phyloP scores from a whole-genome alignment of 2,113 vertebrate genomes.

The Neofelis nebulosa region DNA sequence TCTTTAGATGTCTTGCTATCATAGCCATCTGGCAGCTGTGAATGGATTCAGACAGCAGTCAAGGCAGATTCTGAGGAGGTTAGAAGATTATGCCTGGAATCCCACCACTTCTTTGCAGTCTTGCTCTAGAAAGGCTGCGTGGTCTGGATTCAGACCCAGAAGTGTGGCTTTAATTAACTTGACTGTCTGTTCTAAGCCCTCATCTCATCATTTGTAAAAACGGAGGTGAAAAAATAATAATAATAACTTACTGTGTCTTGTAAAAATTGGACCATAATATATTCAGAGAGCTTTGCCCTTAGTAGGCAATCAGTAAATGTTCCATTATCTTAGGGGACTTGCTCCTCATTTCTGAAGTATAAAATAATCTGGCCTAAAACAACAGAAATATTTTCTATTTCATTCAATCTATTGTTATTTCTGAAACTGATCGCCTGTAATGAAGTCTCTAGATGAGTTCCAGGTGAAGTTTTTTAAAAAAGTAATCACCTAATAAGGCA shows the following conservation, averaged over 20 bases:
- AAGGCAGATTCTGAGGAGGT: not conserved
- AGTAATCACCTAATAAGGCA: not conserved
- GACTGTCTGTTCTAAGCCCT: not conserved
- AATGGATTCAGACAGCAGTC: not conserved
- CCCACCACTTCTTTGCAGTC: not conserved
- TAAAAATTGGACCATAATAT: not conserved
- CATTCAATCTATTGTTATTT: not conserved
- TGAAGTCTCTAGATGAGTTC: not conserved
- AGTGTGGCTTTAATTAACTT: not conserved
- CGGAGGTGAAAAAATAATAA: not conserved
- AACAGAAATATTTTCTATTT: not conserved
- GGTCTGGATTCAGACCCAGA: not conserved
- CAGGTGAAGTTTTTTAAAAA: not conserved
- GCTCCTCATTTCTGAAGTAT: not conserved
- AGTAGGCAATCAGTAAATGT: not conserved
- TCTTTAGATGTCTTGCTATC: not conserved
- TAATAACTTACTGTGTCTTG: not conserved
- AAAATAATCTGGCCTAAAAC: not conserved
- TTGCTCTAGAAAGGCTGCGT: not conserved
- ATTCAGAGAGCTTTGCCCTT: not conserved
- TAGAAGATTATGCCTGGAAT: not conserved
- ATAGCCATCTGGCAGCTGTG: not conserved
- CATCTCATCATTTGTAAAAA: not conserved
- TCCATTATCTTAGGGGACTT: not conserved
- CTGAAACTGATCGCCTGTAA: not conserved